phyloP scores from a whole-genome alignment of 30 jellyfish, hydroid and myxozoan species.

The Aurelia aurita region DNA sequence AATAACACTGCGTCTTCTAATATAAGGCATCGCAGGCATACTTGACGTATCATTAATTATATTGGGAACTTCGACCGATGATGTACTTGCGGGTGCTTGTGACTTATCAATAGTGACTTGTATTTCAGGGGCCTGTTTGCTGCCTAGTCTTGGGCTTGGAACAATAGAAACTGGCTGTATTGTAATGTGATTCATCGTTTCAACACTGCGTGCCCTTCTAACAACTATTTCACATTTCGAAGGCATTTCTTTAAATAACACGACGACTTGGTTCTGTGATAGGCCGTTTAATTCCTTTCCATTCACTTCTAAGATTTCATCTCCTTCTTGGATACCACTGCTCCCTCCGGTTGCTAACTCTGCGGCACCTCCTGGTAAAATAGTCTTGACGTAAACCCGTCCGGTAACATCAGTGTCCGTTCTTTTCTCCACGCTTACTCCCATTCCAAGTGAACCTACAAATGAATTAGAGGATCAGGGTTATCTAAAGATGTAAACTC shows the following conservation, averaged over 20 bases:
- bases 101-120: constrained; percentile 68
- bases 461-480: not conserved
- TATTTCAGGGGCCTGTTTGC: constrained; percentile 5
- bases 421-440: constrained; percentile 76
- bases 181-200: constrained; percentile 37
- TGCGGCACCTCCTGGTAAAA: constrained; percentile 89
- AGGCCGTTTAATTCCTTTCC: constrained; percentile 74
- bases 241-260: constrained; percentile 84
- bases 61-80: constrained; percentile 83
- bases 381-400: constrained; percentile 87
- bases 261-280: constrained; percentile 72
- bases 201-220: constrained; percentile 29
- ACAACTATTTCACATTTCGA: constrained; percentile 64
- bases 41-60: constrained; percentile 51
- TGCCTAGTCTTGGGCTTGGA: constrained; percentile 27
- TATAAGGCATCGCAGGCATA: constrained; percentile 70
- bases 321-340: constrained; percentile 94
- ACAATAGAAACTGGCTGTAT: constrained; percentile 67
- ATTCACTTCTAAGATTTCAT: constrained; percentile 77
- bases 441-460: constrained; percentile 93
- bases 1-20: constrained; percentile 85
- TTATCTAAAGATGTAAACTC: not conserved
- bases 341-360: constrained; percentile 86
- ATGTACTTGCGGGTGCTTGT: constrained; percentile 35
- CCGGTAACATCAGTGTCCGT: constrained; percentile 65